Base-by-base conservation (phyloP, 2,113 vertebrate genomes). In the Propithecus coquereli region DNA sequence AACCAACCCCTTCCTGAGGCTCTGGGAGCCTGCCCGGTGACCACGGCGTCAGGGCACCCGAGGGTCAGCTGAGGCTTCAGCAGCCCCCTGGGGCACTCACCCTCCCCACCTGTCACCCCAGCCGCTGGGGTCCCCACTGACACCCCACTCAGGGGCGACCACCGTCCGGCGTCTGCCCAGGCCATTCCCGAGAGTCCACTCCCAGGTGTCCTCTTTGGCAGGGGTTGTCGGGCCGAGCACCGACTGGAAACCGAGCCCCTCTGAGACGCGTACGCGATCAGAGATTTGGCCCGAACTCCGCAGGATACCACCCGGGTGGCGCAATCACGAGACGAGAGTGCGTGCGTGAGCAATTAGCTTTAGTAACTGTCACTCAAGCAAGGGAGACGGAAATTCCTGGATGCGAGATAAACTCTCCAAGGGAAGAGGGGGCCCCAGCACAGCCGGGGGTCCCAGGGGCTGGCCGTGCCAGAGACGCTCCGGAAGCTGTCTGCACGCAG, bases 391-490 rank as follows among this genome's bases (percentile, higher is more conserved):
- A 22, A 30, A 3, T 27, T 68, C 32, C 20, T 34, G 4, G 7
- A n/a, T 17, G 59, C 13, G 13, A n/a, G 59, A 27, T 9, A 7
- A 37, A 22, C 11, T 7, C 25, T 12, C 66, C 10, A 4, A 2
- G 20, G 54, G 23, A 27, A 20, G 16, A 17, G 30, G 32, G 32
- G 2, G 2, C 6, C 73, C 16, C n/a, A 13, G 27, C 1, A 17
- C 8, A 17, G 47, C 34, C 27, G 13, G 5, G 0, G n/a, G 22
- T 88, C 71, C 43, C 45, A 0, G 23, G 73, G 43, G 10, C 9
- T 5, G 40, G 47, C 22, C 0, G 0, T 3, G 3, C 32, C 65
- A 5, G 32, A 50, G 18, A 11, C 23, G 0, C 34, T 30, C 2
- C 1, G 30, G 13, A 47, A 12, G 63, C 37, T 8, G 0, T 10